Percentiles rank a stretch among this genome's conserved stretches.
phyloP scores from a whole-genome alignment of 2,888 invertebrate genomes.

The Lithophane leautieri region DNA sequence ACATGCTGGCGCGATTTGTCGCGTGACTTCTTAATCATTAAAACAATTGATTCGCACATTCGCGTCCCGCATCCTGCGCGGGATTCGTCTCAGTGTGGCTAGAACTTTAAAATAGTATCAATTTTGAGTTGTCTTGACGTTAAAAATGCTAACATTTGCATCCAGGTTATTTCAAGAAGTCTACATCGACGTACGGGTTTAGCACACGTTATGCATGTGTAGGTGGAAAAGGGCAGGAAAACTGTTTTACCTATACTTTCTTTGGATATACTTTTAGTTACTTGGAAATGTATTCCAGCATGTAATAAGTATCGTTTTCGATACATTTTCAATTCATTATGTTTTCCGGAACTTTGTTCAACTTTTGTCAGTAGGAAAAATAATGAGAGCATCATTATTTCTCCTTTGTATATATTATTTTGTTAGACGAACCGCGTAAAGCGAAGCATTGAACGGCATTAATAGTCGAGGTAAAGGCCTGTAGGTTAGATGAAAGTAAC shows the following conservation, averaged over 20 bases:
- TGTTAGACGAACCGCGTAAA: slow-evolving; percentile 2
- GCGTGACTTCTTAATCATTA: neutral
- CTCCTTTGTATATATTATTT: slow-evolving; percentile 16
- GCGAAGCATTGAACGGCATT: neutral
- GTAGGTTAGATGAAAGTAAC: neutral
- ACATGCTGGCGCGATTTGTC: neutral
- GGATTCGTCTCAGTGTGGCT: too few relatives aligned
- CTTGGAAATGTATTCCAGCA: slow-evolving; percentile 1
- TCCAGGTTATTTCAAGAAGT: slow-evolving; percentile 18
- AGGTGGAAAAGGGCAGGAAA: neutral
- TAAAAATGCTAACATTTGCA: slow-evolving; percentile 3
- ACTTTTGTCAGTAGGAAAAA: slow-evolving; percentile 11
- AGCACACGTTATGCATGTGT: neutral
- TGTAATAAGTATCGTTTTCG: slow-evolving; percentile 5
- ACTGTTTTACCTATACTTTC: neutral
- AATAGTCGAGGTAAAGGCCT: neutral
- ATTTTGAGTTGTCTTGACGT: neutral
- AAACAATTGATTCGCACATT: neutral
- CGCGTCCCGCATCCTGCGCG: neutral
- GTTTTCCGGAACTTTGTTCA: slow-evolving; percentile 24
- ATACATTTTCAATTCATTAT: slow-evolving; percentile 15
- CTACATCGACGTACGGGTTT: neutral
- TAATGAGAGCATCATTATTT: slow-evolving; percentile 53
- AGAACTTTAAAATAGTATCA: neutral
- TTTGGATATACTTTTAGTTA: slow-evolving; percentile 3